Percentiles rank a stretch among this genome's conserved stretches.
phyloP scores from a whole-genome alignment of 2,888 invertebrate species.

The Heliconius hortense region DNA sequence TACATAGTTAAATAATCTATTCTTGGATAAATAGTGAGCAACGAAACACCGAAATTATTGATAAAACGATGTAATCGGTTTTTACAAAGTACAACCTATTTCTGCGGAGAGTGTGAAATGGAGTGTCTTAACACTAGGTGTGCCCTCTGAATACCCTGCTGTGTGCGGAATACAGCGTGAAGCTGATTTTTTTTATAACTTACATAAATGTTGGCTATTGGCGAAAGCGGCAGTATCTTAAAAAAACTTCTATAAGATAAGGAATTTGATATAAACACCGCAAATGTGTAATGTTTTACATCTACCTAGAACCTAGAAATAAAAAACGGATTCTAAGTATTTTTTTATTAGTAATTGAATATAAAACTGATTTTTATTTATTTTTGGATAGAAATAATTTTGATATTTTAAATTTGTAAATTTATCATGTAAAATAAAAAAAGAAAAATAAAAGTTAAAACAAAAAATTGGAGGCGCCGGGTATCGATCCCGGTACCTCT shows the following conservation, averaged over 20 bases:
- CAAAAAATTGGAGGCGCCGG: constrained; percentile 74
- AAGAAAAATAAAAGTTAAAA: constrained; percentile 27
- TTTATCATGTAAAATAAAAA: background rate
- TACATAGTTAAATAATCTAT: background rate
- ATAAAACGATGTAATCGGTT: background rate
- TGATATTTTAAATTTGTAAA: background rate
- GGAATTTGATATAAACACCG: constrained; percentile 47
- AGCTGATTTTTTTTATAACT: constrained; percentile 31
- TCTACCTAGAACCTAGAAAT: constrained; percentile 28
- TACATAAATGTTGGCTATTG: constrained; percentile 43
- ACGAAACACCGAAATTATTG: background rate
- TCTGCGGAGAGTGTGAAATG: too few species aligned
- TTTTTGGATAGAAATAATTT: too few species aligned
- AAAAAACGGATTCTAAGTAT: background rate
- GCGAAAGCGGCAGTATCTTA: constrained; percentile 48
- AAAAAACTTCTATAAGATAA: constrained; percentile 49
- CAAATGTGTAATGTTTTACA: constrained; percentile 42
- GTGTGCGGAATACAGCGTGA: too few species aligned
- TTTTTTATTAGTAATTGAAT: background rate
- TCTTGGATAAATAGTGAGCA: background rate
- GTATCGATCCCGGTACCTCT: constrained; percentile 82
- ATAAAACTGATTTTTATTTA: background rate
- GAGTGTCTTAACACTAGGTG: too few species aligned
- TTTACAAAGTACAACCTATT: background rate
- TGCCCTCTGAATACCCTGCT: too few species aligned